Conservation (phyloP, 2,797 vertebrate species). For the Knipowitschia caucasica region DNA sequence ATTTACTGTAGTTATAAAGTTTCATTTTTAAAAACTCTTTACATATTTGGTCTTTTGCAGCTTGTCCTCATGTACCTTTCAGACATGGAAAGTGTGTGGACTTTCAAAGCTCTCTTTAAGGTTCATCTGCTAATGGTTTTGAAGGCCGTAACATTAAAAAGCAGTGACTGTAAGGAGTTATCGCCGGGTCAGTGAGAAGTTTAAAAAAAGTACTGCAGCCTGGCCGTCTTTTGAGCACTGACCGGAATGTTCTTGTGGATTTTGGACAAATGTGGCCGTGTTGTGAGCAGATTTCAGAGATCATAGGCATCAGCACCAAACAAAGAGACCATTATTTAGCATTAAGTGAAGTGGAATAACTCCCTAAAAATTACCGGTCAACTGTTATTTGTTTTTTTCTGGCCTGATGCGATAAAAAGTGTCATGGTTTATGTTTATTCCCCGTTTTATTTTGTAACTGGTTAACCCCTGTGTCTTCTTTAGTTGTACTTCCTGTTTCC, state of each 20-base stretch:
- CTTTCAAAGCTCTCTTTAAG: not conserved
- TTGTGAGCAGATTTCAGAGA: slow-evolving; percentile 5
- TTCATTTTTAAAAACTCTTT: not conserved
- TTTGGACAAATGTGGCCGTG: not conserved
- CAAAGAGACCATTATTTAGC: not conserved
- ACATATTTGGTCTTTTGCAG: not conserved
- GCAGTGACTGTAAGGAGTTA: slow-evolving; percentile 1
- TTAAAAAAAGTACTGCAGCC: not conserved
- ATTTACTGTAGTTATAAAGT: not conserved
- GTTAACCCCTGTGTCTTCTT: no score
- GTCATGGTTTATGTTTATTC: no score
- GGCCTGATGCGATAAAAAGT: no score
- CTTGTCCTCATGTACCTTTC: not conserved
- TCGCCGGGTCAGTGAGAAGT: slow-evolving; percentile 5
- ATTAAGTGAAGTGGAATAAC: not conserved
- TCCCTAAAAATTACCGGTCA: no score
- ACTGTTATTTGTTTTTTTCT: not conserved
- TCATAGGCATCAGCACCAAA: not conserved
- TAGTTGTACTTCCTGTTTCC: no score
- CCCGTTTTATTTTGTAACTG: no score
- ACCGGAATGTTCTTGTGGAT: slow-evolving; percentile 2
- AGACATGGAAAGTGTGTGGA: not conserved
- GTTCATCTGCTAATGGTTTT: slow-evolving; percentile 15
- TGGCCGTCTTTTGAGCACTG: not conserved
- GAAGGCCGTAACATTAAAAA: not conserved